Evolutionary conservation across 1,140 invertebrate species (phyloP).

Genomic region (Drosophila prosaltans): DNA sequence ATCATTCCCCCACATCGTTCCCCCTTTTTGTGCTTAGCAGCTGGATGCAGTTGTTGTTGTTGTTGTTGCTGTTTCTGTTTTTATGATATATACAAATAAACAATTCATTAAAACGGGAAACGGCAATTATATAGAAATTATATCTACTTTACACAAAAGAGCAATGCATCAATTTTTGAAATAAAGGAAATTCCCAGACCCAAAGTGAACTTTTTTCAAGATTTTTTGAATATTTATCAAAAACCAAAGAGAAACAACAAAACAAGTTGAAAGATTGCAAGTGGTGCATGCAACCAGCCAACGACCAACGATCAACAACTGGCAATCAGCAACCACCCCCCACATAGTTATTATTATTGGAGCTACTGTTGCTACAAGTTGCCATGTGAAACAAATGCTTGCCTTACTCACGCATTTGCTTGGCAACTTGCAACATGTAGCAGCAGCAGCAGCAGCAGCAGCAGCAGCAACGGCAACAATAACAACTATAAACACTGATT

Average conservation of each 20-base stretch:
- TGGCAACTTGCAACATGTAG: conserved; percentile 18
- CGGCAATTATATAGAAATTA: conserved; percentile 47
- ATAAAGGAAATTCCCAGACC: conserved; percentile 12
- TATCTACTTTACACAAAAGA: conserved; percentile 9
- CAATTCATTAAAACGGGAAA: conserved; percentile 66
- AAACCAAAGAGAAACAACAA: conserved; percentile 3
- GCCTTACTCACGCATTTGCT: conserved; percentile 23
- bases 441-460: background rate
- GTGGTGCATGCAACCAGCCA: conserved; percentile 9
- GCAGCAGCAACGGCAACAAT: background rate
- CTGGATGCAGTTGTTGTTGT: conserved; percentile 25
- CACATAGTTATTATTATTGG: conserved; percentile 2
- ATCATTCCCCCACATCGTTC: background rate
- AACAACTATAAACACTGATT: conserved; percentile 43
- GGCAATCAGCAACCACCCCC: conserved; percentile 9
- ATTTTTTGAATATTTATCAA: conserved; percentile 23
- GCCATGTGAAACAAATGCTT: conserved; percentile 24
- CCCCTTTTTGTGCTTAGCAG: conserved; percentile 9
- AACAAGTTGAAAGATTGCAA: conserved; percentile 18
- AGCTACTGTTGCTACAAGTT: conserved; percentile 6
- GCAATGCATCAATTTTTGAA: conserved; percentile 14
- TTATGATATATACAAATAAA: conserved; percentile 40
- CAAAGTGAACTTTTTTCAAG: conserved; percentile 8
- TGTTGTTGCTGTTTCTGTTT: conserved; percentile 16
- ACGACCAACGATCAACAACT: background rate